Evolutionary conservation across 2,888 invertebrate genomes (phyloP).

Genomic region (Oscheius myriophilus): DNA sequence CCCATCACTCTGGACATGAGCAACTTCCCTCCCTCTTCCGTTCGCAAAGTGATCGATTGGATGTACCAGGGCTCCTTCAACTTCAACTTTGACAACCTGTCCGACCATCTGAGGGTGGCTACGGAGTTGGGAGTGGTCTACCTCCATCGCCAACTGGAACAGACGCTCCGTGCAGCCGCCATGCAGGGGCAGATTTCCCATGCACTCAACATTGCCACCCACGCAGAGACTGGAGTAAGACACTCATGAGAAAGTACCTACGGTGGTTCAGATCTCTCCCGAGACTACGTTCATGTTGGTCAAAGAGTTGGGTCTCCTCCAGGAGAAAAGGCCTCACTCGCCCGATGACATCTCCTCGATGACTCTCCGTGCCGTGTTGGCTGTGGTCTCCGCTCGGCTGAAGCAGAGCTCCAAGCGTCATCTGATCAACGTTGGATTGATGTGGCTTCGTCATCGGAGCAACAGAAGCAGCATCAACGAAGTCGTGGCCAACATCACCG

Average conservation of each 20-base stretch:
- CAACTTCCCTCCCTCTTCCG: neutral
- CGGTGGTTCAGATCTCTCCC: neutral
- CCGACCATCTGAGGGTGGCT: conserved; percentile 9
- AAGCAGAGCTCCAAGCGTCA: neutral
- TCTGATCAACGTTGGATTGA: conserved; percentile 14
- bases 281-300: no score
- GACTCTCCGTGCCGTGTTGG: conserved; percentile 10
- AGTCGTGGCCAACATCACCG: conserved; percentile 8
- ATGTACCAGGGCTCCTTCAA: conserved; percentile 12
- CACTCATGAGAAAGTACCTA: no score
- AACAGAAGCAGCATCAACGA: neutral
- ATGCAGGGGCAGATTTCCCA: neutral
- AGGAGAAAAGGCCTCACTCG: conserved; percentile 8
- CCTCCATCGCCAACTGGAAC: conserved; percentile 16
- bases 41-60: conserved; percentile 17
- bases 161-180: conserved; percentile 2
- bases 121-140: conserved; percentile 10
- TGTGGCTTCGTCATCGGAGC: conserved; percentile 3
- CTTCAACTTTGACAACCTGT: conserved; percentile 1
- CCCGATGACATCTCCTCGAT: neutral
- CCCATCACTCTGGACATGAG: conserved; percentile 18
- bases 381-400: conserved; percentile 1
- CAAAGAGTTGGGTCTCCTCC: neutral
- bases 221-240: neutral
- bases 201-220: conserved; percentile 9